Conservation (phyloP, 30 jellyfish, hydroid and myxozoan genomes). For the Rhopilema esculentum region DNA sequence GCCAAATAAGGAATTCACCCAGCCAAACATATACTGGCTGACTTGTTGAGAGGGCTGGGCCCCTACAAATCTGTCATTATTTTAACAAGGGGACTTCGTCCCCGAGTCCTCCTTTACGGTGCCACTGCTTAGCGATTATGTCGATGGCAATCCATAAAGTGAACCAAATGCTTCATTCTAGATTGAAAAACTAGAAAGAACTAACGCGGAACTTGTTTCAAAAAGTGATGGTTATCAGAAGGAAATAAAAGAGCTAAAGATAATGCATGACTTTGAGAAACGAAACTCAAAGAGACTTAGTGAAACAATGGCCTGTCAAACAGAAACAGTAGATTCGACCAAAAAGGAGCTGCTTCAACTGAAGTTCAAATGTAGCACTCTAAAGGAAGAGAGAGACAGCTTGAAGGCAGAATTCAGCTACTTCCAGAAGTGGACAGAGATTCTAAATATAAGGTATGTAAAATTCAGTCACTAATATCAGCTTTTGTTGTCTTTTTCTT, state of each 20-base stretch:
- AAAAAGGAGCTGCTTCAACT: conserved; percentile 61
- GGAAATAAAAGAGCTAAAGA: conserved; percentile 78
- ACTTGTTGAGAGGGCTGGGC: too few relatives aligned
- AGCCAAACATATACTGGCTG: too few relatives aligned
- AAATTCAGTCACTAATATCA: too few relatives aligned
- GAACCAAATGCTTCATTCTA: conserved; percentile 18
- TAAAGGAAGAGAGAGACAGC: conserved; percentile 69
- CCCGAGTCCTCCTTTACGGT: too few relatives aligned
- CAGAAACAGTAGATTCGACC: conserved; percentile 52
- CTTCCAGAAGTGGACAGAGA: conserved; percentile 80
- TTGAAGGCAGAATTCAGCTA: conserved; percentile 62
- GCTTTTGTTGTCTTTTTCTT: too few relatives aligned
- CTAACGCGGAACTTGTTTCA: conserved; percentile 46
- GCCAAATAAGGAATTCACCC: too few relatives aligned
- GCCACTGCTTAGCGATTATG: too few relatives aligned
- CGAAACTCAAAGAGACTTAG: conserved; percentile 73
- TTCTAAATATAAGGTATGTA: conserved; percentile 72
- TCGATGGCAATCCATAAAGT: too few relatives aligned
- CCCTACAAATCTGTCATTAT: too few relatives aligned
- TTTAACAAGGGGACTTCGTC: too few relatives aligned
- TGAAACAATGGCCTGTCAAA: conserved; percentile 69
- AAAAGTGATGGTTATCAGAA: conserved; percentile 71
- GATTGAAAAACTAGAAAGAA: conserved; percentile 45
- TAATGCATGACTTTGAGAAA: conserved; percentile 78
- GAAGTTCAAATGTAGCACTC: conserved; percentile 56